Evolutionary conservation across 2,888 invertebrate genomes (phyloP).

Genomic region (Clanis bilineata): DNA sequence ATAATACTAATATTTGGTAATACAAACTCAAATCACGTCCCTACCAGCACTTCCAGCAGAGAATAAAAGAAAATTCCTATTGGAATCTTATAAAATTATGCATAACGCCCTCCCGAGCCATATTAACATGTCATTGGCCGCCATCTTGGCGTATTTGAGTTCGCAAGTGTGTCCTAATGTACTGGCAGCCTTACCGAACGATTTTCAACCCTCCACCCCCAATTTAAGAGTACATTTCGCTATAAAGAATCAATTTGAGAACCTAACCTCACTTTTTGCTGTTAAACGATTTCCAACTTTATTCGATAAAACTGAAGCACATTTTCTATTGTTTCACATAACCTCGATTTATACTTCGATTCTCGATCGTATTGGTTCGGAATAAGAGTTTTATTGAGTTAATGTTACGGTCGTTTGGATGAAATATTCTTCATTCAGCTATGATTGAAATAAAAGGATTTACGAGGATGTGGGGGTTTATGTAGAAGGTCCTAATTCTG

Average conservation of each 20-base stretch:
- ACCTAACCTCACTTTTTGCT: constrained; percentile 6
- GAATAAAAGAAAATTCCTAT: constrained; percentile 14
- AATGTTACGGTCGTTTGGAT: not conserved
- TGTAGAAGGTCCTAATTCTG: too few species aligned
- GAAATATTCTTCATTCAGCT: not conserved
- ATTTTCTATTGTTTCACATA: constrained; percentile 1
- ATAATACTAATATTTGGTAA: not conserved
- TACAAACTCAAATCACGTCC: not conserved
- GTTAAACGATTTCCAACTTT: constrained; percentile 4
- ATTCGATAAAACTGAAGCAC: not conserved
- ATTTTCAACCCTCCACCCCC: not conserved
- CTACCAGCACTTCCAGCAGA: constrained; percentile 6
- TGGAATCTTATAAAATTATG: constrained; percentile 65
- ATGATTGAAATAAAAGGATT: constrained; percentile 15
- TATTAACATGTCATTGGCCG: constrained; percentile 79
- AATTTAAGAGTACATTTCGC: not conserved
- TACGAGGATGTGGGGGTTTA: not conserved
- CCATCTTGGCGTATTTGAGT: constrained; percentile 77
- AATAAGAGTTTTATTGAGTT: constrained; percentile 4
- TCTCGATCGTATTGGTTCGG: not conserved
- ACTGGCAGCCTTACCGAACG: not conserved
- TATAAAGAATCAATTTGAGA: not conserved
- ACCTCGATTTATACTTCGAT: not conserved
- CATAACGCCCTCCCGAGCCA: constrained; percentile 66
- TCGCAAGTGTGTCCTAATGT: constrained; percentile 16